Percentiles rank a stretch among this genome's conserved stretches.
Conservation (phyloP, 2,888 invertebrate genomes). For the Coleophora deauratella region DNA sequence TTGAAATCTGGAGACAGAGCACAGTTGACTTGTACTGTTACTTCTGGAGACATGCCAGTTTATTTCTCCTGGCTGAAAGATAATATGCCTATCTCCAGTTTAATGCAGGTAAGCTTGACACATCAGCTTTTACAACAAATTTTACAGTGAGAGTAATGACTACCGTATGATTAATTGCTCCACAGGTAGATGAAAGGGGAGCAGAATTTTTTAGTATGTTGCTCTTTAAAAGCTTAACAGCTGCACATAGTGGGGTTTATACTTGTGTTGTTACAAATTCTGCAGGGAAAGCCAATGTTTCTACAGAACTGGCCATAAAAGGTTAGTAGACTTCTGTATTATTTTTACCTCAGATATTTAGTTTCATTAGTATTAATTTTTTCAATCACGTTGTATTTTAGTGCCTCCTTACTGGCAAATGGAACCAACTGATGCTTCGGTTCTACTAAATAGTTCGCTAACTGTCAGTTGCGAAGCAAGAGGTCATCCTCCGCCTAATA, state of each 20-base stretch:
- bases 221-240: slow-evolving; percentile 80
- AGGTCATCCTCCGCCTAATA: slow-evolving; percentile 84
- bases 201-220: slow-evolving; percentile 83
- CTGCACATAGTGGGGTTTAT: slow-evolving; percentile 80
- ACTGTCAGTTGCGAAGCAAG: slow-evolving; percentile 84
- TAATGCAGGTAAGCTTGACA: slow-evolving; percentile 70
- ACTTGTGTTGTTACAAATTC: slow-evolving; percentile 83
- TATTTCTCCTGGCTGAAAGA: slow-evolving; percentile 80
- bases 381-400: slow-evolving; percentile 51
- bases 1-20: slow-evolving; percentile 85
- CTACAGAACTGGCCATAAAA: slow-evolving; percentile 81
- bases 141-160: not conserved
- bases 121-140: not conserved
- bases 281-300: slow-evolving; percentile 82
- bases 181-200: slow-evolving; percentile 78
- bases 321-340: too few relatives aligned
- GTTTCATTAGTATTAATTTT: too few relatives aligned
- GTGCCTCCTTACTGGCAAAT: slow-evolving; percentile 86
- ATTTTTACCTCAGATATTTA: too few relatives aligned
- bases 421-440: slow-evolving; percentile 82
- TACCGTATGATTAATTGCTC: too few relatives aligned
- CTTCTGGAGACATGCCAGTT: slow-evolving; percentile 80
- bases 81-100: slow-evolving; percentile 75
- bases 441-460: slow-evolving; percentile 81
- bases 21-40: slow-evolving; percentile 88